Percentiles rank a stretch among this genome's conserved stretches.
phyloP scores from a whole-genome alignment of 1,140 invertebrate species.

The Cataglyphis hispanica region DNA sequence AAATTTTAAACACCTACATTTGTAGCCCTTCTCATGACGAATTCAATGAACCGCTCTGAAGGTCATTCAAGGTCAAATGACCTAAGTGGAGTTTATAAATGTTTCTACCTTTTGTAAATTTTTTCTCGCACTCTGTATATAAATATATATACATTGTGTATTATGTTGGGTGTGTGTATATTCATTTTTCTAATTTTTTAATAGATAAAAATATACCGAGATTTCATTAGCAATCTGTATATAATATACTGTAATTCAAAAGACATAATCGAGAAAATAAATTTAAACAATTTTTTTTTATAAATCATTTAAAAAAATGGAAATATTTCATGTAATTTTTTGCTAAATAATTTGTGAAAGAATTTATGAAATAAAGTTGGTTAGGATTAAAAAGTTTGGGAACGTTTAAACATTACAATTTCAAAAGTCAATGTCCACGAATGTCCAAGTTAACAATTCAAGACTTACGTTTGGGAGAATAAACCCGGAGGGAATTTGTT shows the following conservation, averaged over 20 bases:
- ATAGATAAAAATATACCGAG: not conserved
- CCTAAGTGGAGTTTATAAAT: no score
- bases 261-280: not conserved
- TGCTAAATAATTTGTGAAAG: not conserved
- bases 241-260: not conserved
- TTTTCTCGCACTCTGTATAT: no score
- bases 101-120: no score
- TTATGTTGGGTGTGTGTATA: not conserved
- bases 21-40: no score
- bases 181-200: not conserved
- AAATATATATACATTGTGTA: not conserved
- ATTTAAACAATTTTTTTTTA: not conserved
- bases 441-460: constrained; percentile 34
- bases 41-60: no score
- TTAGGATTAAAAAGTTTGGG: constrained; percentile 31
- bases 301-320: not conserved
- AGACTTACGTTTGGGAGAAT: not conserved
- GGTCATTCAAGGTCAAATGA: no score
- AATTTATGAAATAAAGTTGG: not conserved
- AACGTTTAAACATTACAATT: constrained; percentile 28
- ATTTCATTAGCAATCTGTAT: not conserved
- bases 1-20: no score
- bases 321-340: not conserved
- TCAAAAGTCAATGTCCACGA: constrained; percentile 13
- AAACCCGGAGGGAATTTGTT: constrained; percentile 47